Conservation (phyloP, 2,888 invertebrate species). For the Melanostoma mellinum region DNA sequence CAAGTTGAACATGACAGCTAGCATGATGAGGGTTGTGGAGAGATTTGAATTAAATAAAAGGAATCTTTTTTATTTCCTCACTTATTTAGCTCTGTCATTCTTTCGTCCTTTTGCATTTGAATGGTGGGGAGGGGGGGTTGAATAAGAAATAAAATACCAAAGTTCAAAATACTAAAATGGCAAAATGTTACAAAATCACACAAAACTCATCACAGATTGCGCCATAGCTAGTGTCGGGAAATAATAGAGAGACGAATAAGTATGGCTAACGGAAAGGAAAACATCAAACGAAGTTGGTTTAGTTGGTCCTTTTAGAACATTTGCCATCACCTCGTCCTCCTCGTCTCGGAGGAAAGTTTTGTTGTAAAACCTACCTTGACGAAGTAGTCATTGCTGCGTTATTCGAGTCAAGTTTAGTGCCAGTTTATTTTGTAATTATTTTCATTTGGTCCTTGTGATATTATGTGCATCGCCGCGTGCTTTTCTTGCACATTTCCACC, state of each 20-base stretch:
- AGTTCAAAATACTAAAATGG: slow-evolving; percentile 59
- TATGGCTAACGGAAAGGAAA: slow-evolving; percentile 11
- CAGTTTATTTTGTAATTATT: slow-evolving; percentile 73
- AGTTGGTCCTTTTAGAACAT: slow-evolving; percentile 25
- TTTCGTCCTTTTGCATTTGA: neutral
- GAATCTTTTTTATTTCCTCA: slow-evolving; percentile 30
- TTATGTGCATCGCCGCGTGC: slow-evolving; percentile 63
- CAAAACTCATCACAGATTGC: slow-evolving; percentile 64
- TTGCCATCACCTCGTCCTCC: slow-evolving; percentile 17
- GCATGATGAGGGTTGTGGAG: slow-evolving; percentile 70
- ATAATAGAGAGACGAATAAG: neutral
- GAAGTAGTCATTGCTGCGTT: slow-evolving; percentile 63
- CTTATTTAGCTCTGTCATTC: slow-evolving; percentile 3
- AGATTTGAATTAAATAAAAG: slow-evolving; percentile 69
- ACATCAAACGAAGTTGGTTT: slow-evolving; percentile 11
- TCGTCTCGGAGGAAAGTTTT: slow-evolving; percentile 1
- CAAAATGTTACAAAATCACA: slow-evolving; percentile 63
- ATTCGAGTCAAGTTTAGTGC: slow-evolving; percentile 72
- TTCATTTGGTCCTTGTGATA: slow-evolving; percentile 63
- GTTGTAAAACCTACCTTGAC: neutral
- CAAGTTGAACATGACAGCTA: slow-evolving; percentile 72
- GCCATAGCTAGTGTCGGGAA: slow-evolving; percentile 30
- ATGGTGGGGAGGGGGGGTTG: neutral
- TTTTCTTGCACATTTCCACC: slow-evolving; percentile 48
- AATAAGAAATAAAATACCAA: slow-evolving; percentile 42